Evolutionary conservation across 1,140 invertebrate genomes (phyloP).

Genomic region (Episyrphus balteatus): DNA sequence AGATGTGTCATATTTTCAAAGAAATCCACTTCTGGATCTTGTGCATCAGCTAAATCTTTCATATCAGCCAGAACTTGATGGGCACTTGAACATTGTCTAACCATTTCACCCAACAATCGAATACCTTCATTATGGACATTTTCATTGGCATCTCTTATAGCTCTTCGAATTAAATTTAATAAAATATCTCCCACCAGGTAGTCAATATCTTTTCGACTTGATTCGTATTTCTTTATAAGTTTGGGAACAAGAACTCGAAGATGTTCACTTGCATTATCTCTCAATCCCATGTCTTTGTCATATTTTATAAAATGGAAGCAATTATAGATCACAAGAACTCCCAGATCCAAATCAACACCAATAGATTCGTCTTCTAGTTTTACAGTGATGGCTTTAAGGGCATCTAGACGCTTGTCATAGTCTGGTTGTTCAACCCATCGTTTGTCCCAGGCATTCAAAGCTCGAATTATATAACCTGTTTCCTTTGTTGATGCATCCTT

Average conservation of each 20-base stretch:
- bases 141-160: conserved; percentile 55
- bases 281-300: conserved; percentile 71
- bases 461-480: conserved; percentile 37
- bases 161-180: conserved; percentile 53
- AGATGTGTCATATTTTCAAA: conserved; percentile 87
- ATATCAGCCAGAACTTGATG: conserved; percentile 69
- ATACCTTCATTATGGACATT: conserved; percentile 64
- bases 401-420: conserved; percentile 65
- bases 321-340: conserved; percentile 66
- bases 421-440: conserved; percentile 87
- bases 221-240: conserved; percentile 42
- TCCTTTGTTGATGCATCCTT: conserved; percentile 18
- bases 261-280: conserved; percentile 64
- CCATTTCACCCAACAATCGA: conserved; percentile 59
- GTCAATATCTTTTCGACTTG: conserved; percentile 39
- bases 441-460: conserved; percentile 78
- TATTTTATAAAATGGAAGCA: conserved; percentile 67
- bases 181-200: conserved; percentile 64
- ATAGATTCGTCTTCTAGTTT: conserved; percentile 40
- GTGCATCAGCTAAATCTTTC: conserved; percentile 52
- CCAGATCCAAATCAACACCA: conserved; percentile 49
- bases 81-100: conserved; percentile 54
- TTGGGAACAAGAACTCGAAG: conserved; percentile 53
- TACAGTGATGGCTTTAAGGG: conserved; percentile 53
- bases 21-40: conserved; percentile 81